Conservation (phyloP, 2,888 invertebrate genomes). For the Alviniconcha strummeri region DNA sequence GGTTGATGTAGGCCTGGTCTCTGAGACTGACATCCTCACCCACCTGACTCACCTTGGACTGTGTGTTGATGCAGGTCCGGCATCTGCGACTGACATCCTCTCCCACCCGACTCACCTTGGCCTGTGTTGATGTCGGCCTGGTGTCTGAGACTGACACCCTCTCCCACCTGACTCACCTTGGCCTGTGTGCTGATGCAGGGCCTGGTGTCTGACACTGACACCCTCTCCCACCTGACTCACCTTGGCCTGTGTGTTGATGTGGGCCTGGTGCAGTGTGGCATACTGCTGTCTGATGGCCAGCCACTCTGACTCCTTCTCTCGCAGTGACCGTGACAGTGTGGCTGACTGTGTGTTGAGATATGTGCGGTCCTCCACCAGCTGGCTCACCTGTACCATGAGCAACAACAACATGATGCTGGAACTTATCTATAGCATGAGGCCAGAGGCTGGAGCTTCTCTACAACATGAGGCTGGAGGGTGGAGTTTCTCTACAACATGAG, state of each 20-base stretch:
- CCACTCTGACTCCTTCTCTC: constrained; percentile 64
- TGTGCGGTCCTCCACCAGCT: constrained; percentile 66
- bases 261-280: constrained; percentile 55
- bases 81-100: no score
- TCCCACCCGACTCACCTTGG: no score
- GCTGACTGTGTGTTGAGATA: constrained; percentile 63
- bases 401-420: no score
- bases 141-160: no score
- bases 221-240: constrained; percentile 58
- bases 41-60: no score
- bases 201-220: constrained; percentile 43
- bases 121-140: no score
- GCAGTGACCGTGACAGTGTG: constrained; percentile 57
- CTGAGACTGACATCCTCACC: no score
- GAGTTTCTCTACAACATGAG: no score
- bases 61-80: no score
- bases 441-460: background rate
- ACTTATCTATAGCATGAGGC: background rate
- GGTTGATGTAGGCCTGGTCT: no score
- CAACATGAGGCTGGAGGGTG: background rate
- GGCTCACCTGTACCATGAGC: constrained; percentile 55
- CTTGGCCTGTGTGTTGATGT: constrained; percentile 57
- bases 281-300: constrained; percentile 56
- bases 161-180: no score
- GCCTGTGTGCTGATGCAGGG: no score